phyloP scores from a whole-genome alignment of 2,113 vertebrate species.

The Callithrix jacchus region DNA sequence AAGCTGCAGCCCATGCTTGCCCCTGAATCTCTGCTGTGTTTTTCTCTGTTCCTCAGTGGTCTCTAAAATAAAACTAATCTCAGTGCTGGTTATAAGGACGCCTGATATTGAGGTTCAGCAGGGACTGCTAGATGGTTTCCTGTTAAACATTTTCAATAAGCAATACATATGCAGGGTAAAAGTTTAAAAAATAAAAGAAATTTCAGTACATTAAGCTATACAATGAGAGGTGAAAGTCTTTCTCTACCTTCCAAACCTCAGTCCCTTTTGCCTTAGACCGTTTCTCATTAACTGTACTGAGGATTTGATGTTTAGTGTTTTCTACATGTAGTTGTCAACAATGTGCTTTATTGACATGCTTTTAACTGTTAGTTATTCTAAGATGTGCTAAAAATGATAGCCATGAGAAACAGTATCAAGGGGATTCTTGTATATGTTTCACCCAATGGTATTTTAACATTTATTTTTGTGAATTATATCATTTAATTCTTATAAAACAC shows the following conservation, averaged over 20 bases:
- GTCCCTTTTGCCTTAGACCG: not conserved
- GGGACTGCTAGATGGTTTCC: not conserved
- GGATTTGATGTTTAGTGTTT: not conserved
- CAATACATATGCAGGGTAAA: not conserved
- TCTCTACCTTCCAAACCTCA: not conserved
- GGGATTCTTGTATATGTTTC: not conserved
- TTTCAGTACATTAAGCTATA: not conserved
- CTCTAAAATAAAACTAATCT: not conserved
- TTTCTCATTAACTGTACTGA: not conserved
- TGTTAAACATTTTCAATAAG: constrained; percentile 24
- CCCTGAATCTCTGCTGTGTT: not conserved
- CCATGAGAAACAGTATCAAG: not conserved
- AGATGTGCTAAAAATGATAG: not conserved
- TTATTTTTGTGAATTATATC: not conserved
- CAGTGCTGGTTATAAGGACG: not conserved
- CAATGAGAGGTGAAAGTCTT: not conserved
- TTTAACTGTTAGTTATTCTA: not conserved
- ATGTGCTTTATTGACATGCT: not conserved
- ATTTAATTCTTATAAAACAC: not conserved
- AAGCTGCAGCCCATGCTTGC: not conserved
- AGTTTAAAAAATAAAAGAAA: not conserved
- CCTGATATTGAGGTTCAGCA: not conserved
- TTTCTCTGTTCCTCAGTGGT: not conserved
- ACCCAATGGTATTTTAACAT: not conserved
- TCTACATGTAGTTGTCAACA: not conserved